Conservation (phyloP, 2,113 vertebrate species). For the Sinosuthora webbiana region DNA sequence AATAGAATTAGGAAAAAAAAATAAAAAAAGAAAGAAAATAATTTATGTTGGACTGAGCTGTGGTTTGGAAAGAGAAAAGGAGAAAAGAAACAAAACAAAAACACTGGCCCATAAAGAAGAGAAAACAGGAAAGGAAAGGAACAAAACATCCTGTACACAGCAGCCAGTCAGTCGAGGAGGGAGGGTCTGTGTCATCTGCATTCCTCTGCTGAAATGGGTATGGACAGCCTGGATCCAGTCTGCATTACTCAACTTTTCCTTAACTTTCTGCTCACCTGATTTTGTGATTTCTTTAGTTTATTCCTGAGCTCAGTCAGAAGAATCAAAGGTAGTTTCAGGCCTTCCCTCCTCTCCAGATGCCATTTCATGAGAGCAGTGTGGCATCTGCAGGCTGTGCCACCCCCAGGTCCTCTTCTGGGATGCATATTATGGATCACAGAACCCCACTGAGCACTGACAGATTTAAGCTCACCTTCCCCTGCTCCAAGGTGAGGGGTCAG, state of each 20-base stretch:
- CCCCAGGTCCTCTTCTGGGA: not conserved
- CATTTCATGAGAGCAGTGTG: not conserved
- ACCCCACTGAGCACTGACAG: not conserved
- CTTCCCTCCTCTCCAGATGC: not conserved
- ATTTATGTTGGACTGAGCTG: not conserved
- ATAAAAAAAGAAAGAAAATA: not conserved
- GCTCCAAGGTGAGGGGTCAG: not conserved
- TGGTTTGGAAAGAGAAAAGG: constrained; percentile 56
- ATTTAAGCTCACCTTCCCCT: not conserved
- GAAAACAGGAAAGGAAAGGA: constrained; percentile 69
- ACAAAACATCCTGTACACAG: constrained; percentile 66
- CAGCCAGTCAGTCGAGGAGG: constrained; percentile 41
- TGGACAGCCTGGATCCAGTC: not conserved
- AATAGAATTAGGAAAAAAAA: not conserved
- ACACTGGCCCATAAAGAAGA: constrained; percentile 43
- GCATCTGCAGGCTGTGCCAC: not conserved
- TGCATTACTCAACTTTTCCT: not conserved
- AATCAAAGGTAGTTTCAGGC: not conserved
- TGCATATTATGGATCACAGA: not conserved
- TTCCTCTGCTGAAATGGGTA: constrained; percentile 18
- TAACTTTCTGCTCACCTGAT: not conserved
- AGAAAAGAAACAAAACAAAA: constrained; percentile 61
- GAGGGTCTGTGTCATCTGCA: constrained; percentile 15
- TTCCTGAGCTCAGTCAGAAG: not conserved
- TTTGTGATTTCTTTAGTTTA: not conserved